A percentile compares a stretch with the other conserved stretches of the same genome.
phyloP scores from a whole-genome alignment of 2,888 invertebrate genomes.

The Drosophila paranaensis region DNA sequence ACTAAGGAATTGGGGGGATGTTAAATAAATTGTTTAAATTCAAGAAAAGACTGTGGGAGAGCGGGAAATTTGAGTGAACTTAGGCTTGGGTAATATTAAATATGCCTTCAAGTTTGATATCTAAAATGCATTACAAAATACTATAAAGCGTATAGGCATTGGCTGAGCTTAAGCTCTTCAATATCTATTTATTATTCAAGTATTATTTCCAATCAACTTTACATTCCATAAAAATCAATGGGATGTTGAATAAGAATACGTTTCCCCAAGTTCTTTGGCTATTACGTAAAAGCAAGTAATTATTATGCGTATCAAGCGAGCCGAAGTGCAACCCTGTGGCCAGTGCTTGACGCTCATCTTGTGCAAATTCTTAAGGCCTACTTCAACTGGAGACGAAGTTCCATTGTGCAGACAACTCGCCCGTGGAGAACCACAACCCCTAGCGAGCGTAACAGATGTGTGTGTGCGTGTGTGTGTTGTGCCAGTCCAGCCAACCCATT shows the following conservation, averaged over 20 bases:
- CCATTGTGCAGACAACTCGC: slow-evolving; percentile 45
- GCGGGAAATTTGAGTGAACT: background rate
- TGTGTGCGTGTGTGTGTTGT: slow-evolving; percentile 7
- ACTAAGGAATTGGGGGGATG: background rate
- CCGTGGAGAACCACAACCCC: slow-evolving; percentile 41
- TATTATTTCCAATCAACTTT: background rate
- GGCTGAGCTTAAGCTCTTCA: background rate
- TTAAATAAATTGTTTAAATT: slow-evolving; percentile 28
- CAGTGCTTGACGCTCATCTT: slow-evolving; percentile 41
- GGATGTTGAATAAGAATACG: background rate
- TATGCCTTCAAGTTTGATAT: background rate
- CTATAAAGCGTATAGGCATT: background rate
- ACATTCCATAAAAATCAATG: slow-evolving; percentile 27
- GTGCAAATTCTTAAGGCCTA: slow-evolving; percentile 42
- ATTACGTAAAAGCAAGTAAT: slow-evolving; percentile 25
- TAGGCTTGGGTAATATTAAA: background rate
- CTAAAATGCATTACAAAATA: background rate
- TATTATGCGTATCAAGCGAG: slow-evolving; percentile 29
- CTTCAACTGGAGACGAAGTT: slow-evolving; percentile 39
- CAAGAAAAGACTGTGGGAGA: slow-evolving; percentile 13
- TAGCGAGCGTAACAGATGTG: slow-evolving; percentile 13
- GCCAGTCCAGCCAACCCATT: slow-evolving; percentile 43
- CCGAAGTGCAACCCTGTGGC: slow-evolving; percentile 39
- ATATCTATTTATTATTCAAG: background rate
- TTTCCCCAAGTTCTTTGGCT: slow-evolving; percentile 2